These are phyloP conservation scores for Xanthorhoe designata DNA, from an alignment of 2,888 invertebrate genomes.

Conservation along the genomic window DNA sequence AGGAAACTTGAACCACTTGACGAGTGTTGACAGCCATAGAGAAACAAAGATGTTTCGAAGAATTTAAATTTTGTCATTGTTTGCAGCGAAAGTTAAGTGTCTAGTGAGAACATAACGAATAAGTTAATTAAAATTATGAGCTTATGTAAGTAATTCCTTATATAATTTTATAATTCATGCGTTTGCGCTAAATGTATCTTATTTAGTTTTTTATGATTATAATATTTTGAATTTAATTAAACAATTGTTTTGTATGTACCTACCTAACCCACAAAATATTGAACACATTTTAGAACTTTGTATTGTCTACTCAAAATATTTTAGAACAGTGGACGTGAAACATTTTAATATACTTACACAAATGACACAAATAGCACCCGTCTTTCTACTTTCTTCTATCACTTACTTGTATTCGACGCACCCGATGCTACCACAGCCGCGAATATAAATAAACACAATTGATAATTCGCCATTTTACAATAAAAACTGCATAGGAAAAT, in stretches of 20 bases:
- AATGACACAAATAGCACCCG: conserved; percentile 59
- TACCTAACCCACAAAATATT: not conserved
- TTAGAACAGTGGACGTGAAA: conserved; percentile 5
- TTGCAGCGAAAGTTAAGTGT: not conserved
- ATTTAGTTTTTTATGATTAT: too few relatives aligned
- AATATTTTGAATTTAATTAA: not conserved
- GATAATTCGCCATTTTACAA: conserved; percentile 63
- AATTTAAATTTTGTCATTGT: not conserved
- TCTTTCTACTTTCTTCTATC: conserved; percentile 71
- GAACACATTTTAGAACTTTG: too few relatives aligned
- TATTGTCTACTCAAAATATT: not conserved
- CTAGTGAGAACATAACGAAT: not conserved
- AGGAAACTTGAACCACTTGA: not conserved
- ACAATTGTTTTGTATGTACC: not conserved
- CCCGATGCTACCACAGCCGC: conserved; percentile 64
- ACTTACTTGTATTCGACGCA: conserved; percentile 77
- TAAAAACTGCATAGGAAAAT: conserved; percentile 20
- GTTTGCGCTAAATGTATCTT: too few relatives aligned
- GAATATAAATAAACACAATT: conserved; percentile 66
- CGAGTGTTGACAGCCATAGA: not conserved
- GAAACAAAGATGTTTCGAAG: not conserved
- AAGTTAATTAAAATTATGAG: not conserved
- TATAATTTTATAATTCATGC: not conserved
- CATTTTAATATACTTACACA: not conserved
- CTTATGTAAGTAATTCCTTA: not conserved